Evolutionary conservation across 64 coral and sea anemone genomes (phyloP).

Genomic region (Porites lutea): DNA sequence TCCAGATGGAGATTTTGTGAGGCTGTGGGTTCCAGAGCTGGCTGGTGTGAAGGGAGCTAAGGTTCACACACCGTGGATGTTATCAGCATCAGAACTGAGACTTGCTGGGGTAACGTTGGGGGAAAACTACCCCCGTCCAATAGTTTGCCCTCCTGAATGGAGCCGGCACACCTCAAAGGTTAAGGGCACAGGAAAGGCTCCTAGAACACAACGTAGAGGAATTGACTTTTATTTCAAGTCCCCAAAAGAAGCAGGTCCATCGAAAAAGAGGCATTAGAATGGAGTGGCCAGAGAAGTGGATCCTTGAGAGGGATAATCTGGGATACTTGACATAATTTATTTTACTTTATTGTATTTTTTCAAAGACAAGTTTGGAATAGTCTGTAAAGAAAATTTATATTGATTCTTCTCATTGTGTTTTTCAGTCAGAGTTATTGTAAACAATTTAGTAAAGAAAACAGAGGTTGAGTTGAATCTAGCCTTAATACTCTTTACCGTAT

Average conservation of each 20-base stretch:
- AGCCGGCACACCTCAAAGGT: slow-evolving; percentile 55
- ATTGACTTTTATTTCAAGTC: slow-evolving; percentile 69
- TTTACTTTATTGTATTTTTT: no score
- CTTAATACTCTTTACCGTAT: no score
- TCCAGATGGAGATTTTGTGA: slow-evolving; percentile 53
- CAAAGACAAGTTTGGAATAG: no score
- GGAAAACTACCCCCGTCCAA: slow-evolving; percentile 45
- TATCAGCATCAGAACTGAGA: slow-evolving; percentile 44
- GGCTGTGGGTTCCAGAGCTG: slow-evolving; percentile 71
- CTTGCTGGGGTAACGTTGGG: slow-evolving; percentile 35
- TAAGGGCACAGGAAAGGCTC: not conserved
- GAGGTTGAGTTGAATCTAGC: no score
- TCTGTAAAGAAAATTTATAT: no score
- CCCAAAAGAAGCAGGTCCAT: not conserved
- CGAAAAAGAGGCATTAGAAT: not conserved
- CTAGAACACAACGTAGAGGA: slow-evolving; percentile 38
- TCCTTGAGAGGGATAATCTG: no score
- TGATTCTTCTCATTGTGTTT: no score
- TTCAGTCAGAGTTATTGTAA: no score
- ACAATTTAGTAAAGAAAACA: no score
- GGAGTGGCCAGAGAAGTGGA: not conserved
- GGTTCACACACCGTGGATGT: slow-evolving; percentile 64
- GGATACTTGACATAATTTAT: no score
- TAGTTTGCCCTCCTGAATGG: slow-evolving; percentile 66
- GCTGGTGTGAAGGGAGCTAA: slow-evolving; percentile 60